phyloP scores from a whole-genome alignment of 35 echinoderm and acorn worm genomes.

The Stichopus chloronotus region DNA sequence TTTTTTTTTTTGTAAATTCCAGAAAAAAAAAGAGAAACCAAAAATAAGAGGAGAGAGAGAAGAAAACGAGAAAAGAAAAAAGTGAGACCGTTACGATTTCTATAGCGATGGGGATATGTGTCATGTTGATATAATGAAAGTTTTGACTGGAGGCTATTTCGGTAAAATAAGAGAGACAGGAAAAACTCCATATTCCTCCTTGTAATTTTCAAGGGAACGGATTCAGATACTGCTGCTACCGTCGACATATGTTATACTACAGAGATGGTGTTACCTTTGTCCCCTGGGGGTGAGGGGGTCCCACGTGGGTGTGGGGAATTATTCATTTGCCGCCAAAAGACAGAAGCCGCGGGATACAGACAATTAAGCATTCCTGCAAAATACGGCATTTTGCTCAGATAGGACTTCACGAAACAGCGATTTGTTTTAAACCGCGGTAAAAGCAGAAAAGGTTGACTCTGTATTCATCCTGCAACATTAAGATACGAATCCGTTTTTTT shows the following conservation, averaged over 20 bases:
- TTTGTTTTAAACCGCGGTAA: no score
- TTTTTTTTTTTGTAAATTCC: not conserved
- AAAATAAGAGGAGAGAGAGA: not conserved
- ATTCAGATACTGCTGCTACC: not conserved
- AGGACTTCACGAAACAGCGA: not conserved
- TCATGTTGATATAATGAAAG: conserved; percentile 54
- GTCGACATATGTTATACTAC: conserved; percentile 54
- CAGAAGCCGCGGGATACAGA: conserved; percentile 37
- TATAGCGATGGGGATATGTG: conserved; percentile 42
- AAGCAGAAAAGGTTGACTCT: no score
- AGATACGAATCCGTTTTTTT: no score
- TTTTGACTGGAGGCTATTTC: conserved; percentile 32
- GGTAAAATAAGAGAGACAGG: conserved; percentile 32
- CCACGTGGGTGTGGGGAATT: conserved; percentile 52
- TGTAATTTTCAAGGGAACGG: conserved; percentile 14
- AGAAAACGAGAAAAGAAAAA: not conserved
- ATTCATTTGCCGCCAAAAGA: conserved; percentile 54
- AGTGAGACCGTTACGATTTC: conserved; percentile 18
- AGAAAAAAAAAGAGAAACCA: not conserved
- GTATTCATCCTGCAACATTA: no score
- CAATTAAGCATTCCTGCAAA: conserved; percentile 14
- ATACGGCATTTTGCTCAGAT: not conserved
- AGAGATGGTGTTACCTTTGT: conserved; percentile 6
- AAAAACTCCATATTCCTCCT: not conserved
- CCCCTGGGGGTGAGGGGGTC: conserved; percentile 18